Evolutionary conservation across 2,113 vertebrate genomes (phyloP).

Genomic region (Eptesicus fuscus): DNA sequence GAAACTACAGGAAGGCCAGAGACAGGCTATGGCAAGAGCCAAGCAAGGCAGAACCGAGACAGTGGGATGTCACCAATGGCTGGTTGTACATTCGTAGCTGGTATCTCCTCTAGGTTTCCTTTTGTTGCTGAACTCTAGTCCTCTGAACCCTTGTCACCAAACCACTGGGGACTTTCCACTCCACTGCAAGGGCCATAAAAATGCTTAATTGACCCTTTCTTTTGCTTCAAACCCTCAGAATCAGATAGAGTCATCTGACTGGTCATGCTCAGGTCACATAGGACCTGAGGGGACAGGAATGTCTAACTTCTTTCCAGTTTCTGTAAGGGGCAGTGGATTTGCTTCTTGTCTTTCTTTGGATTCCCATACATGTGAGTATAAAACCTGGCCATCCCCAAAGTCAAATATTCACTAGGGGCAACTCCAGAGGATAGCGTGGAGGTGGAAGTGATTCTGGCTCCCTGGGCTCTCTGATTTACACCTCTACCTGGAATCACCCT

Average conservation of each 20-base stretch:
- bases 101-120: no score
- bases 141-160: not conserved
- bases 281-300: not conserved
- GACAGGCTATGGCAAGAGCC: not conserved
- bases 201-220: not conserved
- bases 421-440: not conserved
- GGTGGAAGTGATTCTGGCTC: not conserved
- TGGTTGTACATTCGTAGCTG: not conserved
- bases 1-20: not conserved
- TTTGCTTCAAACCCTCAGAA: not conserved
- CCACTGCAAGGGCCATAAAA: rapidly evolving
- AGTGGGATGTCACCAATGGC: not conserved
- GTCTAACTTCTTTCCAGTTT: not conserved
- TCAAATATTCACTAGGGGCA: not conserved
- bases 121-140: not conserved
- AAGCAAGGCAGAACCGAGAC: not conserved
- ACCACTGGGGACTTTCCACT: not conserved
- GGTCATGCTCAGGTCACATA: not conserved
- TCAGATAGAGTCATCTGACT: not conserved
- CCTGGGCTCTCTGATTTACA: not conserved
- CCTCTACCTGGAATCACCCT: not conserved
- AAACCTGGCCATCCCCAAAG: not conserved
- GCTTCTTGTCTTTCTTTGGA: not conserved
- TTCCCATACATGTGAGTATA: not conserved
- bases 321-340: not conserved